Evolutionary conservation across 2,888 invertebrate species (phyloP).

Genomic region (Exocentrus adspersus): DNA sequence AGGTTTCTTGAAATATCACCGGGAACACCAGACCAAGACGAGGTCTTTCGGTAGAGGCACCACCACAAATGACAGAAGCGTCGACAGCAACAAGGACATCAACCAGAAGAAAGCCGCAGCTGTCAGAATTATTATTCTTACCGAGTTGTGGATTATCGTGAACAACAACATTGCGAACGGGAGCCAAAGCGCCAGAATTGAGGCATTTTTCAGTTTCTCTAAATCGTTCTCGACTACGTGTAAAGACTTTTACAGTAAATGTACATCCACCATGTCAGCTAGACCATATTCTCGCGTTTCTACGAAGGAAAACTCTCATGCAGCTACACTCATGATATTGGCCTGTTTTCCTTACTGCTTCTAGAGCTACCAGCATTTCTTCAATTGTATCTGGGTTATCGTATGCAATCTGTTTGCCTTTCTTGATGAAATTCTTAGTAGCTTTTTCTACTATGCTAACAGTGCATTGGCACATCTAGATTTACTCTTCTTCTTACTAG

Average conservation of each 20-base stretch:
- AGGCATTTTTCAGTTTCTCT: slow-evolving; percentile 89
- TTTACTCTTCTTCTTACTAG: slow-evolving; percentile 93
- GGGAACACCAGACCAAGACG: too few relatives aligned
- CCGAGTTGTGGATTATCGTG: too few relatives aligned
- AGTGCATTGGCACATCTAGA: slow-evolving; percentile 96
- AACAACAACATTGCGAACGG: too few relatives aligned
- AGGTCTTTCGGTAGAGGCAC: too few relatives aligned
- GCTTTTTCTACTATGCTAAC: slow-evolving; percentile 95
- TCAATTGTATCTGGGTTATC: slow-evolving; percentile 97
- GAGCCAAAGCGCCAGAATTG: slow-evolving; percentile 91
- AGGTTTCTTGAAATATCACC: too few relatives aligned
- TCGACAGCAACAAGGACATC: too few relatives aligned
- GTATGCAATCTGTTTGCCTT: slow-evolving; percentile 94
- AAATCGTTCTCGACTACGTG: slow-evolving; percentile 93
- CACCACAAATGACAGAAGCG: too few relatives aligned
- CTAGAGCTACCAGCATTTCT: slow-evolving; percentile 95
- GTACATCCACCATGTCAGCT: slow-evolving; percentile 98
- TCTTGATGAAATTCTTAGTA: slow-evolving; percentile 94
- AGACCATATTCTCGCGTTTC: slow-evolving; percentile 94
- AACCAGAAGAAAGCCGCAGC: too few relatives aligned
- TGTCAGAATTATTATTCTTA: too few relatives aligned
- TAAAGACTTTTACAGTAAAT: slow-evolving; percentile 86
- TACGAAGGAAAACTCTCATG: slow-evolving; percentile 96
- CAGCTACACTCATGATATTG: slow-evolving; percentile 87
- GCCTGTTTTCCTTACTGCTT: slow-evolving; percentile 95